Base-by-base conservation (phyloP, 2,113 vertebrate species). In the Xenus cinereus region DNA sequence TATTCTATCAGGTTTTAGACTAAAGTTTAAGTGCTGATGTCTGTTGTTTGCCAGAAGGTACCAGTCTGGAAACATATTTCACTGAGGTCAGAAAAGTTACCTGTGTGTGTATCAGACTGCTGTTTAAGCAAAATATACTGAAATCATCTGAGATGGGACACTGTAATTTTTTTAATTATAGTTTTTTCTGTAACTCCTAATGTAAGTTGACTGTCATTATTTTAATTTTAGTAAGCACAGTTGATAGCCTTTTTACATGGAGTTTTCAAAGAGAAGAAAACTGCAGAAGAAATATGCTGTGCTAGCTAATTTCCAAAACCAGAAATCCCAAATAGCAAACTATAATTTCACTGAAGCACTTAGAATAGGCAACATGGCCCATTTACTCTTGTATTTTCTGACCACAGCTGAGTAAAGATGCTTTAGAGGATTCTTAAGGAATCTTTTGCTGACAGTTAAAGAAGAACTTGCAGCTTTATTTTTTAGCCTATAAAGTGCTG, bases 271-370 rank as follows among this genome's bases (percentile, higher is more conserved):
- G 26, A 76, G 23, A 59, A 72, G 48, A 86, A 90, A 94, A 26
- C 24, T 69, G 46, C 54, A 69, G 50, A 89, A 93, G 54, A 85
- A 91, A 87, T 90, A 84, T 10, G 37, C 72, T 93, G 67, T 76
- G 78, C 50, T 62, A 96, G 37, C 54, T 93, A 37, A 83, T 92
- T 89, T 95, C 28, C 28, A 79, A 95, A 94, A 32, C 64, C 50
- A 90, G 93, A 95, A 95, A 88, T 91, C 68, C 50, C 67, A 83
- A 73, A 69, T 82, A 94, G 93, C 57, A 69, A 93, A 62, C 35
- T 62, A 37, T 48, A 79, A 87, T 90, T 93, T 93, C 87, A 91
- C 27, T 91, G 78, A 87, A 93, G 82, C 87, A 91, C 78, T 93
- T 93, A 90, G 37, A 93, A 71, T 54, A 90, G 84, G 81, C 18